phyloP scores from a whole-genome alignment of 2,113 vertebrate genomes.

The Percina caprodes region DNA sequence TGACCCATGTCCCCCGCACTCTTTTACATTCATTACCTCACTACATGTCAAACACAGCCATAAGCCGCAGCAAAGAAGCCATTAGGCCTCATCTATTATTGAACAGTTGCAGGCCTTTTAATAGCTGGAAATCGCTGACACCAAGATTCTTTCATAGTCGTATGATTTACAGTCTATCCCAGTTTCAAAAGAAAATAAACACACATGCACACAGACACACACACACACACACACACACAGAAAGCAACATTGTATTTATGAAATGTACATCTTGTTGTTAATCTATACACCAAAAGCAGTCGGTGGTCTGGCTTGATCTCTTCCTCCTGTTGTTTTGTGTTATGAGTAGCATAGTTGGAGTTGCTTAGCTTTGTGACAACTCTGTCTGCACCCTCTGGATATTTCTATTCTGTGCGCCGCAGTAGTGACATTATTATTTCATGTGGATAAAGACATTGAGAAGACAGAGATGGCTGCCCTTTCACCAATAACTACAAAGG shows the following conservation, averaged over 20 bases:
- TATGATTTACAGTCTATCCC: conserved; percentile 55
- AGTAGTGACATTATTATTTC: conserved; percentile 62
- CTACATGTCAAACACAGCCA: conserved; percentile 72
- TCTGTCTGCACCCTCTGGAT: conserved; percentile 22
- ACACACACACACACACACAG: conserved; percentile 1
- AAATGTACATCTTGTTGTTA: conserved; percentile 31
- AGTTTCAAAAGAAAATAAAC: conserved; percentile 48
- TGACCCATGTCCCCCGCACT: conserved; percentile 50
- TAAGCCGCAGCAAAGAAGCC: conserved; percentile 70
- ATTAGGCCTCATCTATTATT: conserved; percentile 85
- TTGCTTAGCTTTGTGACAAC: conserved; percentile 30
- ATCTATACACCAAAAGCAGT: conserved; percentile 24
- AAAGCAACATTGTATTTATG: conserved; percentile 20
- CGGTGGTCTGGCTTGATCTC: conserved; percentile 31
- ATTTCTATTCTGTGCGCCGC: conserved; percentile 38
- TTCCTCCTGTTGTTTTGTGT: conserved; percentile 39
- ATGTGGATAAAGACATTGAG: conserved; percentile 54
- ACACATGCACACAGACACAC: conserved; percentile 8
- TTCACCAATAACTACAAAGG: conserved; percentile 48
- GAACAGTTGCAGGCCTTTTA: conserved; percentile 73
- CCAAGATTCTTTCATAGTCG: conserved; percentile 60
- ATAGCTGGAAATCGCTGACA: conserved; percentile 76
- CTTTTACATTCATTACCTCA: conserved; percentile 74
- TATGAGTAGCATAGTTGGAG: conserved; percentile 26
- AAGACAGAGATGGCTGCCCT: conserved; percentile 51